Percentiles rank a stretch among this genome's conserved stretches.
phyloP scores from a whole-genome alignment of 1,140 invertebrate species.

The Zaprionus lachaisei region DNA sequence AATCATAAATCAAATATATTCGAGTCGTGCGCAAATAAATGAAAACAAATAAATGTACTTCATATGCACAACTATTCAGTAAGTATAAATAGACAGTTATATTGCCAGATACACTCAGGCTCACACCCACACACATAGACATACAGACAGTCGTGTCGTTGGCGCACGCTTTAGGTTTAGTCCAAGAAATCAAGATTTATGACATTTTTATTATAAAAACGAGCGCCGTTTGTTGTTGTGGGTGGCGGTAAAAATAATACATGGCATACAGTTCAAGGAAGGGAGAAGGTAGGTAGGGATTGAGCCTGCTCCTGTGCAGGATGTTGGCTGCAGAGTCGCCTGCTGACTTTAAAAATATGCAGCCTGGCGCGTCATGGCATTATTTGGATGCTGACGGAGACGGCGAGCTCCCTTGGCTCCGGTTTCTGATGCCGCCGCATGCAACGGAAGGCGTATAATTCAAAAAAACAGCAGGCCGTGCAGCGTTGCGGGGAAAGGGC shows the following conservation, averaged over 20 bases:
- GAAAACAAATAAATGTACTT: conserved; percentile 80
- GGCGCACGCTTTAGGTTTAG: conserved; percentile 76
- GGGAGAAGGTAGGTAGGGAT: not conserved
- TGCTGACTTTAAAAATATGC: conserved; percentile 78
- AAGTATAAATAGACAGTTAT: conserved; percentile 79
- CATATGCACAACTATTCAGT: conserved; percentile 62
- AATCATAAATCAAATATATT: conserved; percentile 46
- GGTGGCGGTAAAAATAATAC: conserved; percentile 52
- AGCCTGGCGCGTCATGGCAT: conserved; percentile 73
- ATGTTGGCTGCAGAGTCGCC: conserved; percentile 30
- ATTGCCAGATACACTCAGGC: conserved; percentile 49
- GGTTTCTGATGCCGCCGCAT: conserved; percentile 70
- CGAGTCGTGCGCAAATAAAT: conserved; percentile 70
- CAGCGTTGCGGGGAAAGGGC: conserved; percentile 23
- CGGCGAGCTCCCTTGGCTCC: conserved; percentile 39
- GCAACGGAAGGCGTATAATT: conserved; percentile 82
- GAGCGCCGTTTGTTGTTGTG: conserved; percentile 66
- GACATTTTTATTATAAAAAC: conserved; percentile 83
- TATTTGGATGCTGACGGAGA: conserved; percentile 62
- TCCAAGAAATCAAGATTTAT: conserved; percentile 83
- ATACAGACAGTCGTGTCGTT: conserved; percentile 34
- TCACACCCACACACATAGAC: conserved; percentile 8
- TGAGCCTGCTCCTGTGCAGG: not conserved
- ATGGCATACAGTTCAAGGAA: not conserved
- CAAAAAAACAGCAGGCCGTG: conserved; percentile 75